Conservation (phyloP, 2,797 vertebrate genomes). For the Dendrocincla fuliginosa region DNA sequence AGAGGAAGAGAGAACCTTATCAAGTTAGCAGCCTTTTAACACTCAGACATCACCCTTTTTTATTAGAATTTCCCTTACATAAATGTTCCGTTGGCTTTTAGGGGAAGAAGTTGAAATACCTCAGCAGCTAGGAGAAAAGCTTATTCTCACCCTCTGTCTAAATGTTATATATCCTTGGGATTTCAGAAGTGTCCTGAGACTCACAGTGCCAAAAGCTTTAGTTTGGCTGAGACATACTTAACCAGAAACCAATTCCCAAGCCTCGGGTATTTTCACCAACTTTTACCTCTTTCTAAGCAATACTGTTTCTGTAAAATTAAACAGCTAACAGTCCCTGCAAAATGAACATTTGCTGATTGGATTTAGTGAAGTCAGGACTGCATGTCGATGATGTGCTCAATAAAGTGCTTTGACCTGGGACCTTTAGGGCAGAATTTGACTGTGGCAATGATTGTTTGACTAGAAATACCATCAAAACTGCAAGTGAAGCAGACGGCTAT, state of each 20-base stretch:
- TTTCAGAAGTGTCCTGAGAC: neutral
- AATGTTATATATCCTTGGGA: neutral
- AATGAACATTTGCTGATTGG: neutral
- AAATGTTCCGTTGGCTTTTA: neutral
- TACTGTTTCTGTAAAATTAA: neutral
- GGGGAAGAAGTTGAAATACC: neutral
- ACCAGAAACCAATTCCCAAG: neutral
- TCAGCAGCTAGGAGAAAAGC: neutral
- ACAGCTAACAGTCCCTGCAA: neutral
- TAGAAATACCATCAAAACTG: neutral
- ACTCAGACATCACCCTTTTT: neutral
- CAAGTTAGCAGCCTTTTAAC: conserved; percentile 13
- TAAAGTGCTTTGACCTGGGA: neutral
- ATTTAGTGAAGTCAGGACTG: neutral
- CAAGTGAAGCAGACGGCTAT: neutral
- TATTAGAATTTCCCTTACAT: neutral
- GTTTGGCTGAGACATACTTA: neutral
- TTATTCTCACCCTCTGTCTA: neutral
- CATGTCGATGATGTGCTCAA: neutral
- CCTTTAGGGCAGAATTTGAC: neutral
- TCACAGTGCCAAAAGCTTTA: neutral
- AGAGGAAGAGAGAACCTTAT: neutral
- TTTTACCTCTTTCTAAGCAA: neutral
- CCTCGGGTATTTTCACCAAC: neutral
- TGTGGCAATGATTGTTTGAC: neutral